Evolutionary conservation across 1,140 invertebrate genomes (phyloP).

Genomic region (Maniola jurtina): DNA sequence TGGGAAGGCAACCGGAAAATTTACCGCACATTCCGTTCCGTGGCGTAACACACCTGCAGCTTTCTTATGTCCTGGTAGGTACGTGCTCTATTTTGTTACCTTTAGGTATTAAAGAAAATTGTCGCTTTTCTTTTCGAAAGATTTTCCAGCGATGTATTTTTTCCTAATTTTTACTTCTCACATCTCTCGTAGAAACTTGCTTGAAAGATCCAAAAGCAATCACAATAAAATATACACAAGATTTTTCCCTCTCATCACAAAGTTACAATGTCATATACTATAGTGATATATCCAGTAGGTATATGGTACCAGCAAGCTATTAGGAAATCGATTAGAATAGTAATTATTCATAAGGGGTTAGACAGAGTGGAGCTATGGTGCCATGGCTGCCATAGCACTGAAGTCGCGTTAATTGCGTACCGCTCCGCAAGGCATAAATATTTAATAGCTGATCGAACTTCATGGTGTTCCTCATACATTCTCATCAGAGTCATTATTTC

Average conservation of each 20-base stretch:
- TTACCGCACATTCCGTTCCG: slow-evolving; percentile 55
- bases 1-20: slow-evolving; percentile 85
- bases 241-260: background rate
- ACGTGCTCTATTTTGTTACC: slow-evolving; percentile 63
- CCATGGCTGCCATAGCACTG: slow-evolving; percentile 32
- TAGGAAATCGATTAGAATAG: slow-evolving; percentile 55
- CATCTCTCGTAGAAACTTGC: too few relatives aligned
- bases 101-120: slow-evolving; percentile 35
- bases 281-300: background rate
- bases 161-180: background rate
- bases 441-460: slow-evolving; percentile 47
- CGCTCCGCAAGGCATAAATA: slow-evolving; percentile 63
- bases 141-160: background rate
- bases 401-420: slow-evolving; percentile 64
- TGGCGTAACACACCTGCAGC: slow-evolving; percentile 52
- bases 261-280: background rate
- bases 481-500: too few relatives aligned
- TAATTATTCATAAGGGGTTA: slow-evolving; percentile 66
- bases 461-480: background rate
- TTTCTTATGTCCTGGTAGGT: slow-evolving; percentile 56
- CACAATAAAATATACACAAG: too few relatives aligned
- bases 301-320: slow-evolving; percentile 34
- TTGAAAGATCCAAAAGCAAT: too few relatives aligned
- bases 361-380: slow-evolving; percentile 31
- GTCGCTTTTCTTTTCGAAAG: slow-evolving; percentile 24